A percentile compares a stretch with the other conserved stretches of the same genome.
phyloP scores from a whole-genome alignment of 2,888 invertebrate genomes.

The Amaurobius ferox region DNA sequence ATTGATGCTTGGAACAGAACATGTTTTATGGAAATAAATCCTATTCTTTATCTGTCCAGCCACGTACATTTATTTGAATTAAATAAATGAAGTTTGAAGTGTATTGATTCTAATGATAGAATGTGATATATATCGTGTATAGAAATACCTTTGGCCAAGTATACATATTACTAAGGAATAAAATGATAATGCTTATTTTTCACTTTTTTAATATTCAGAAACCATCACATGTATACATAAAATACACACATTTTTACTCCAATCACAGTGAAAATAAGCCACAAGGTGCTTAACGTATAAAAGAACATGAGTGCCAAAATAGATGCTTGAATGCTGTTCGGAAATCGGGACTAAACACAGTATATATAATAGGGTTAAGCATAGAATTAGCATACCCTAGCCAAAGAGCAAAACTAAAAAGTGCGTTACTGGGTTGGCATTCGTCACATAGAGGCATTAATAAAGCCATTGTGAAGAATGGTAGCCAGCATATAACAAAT shows the following conservation, averaged over 20 bases:
- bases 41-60: no score
- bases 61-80: no score
- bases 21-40: no score
- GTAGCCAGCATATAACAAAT: slow-evolving; percentile 91
- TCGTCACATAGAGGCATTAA: slow-evolving; percentile 86
- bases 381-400: slow-evolving; percentile 94
- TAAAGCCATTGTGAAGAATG: slow-evolving; percentile 94
- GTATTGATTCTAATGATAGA: no score
- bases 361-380: slow-evolving; percentile 86
- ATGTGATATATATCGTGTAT: no score
- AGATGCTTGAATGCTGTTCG: slow-evolving; percentile 92
- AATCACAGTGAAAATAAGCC: slow-evolving; percentile 36
- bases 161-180: no score
- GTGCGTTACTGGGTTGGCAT: slow-evolving; percentile 83
- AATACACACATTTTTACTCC: slow-evolving; percentile 25
- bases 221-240: background rate
- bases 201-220: no score
- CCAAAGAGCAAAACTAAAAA: slow-evolving; percentile 90
- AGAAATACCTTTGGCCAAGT: no score
- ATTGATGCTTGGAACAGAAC: no score
- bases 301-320: slow-evolving; percentile 77
- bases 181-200: no score
- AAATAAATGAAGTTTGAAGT: no score
- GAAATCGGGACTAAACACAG: slow-evolving; percentile 93
- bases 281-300: slow-evolving; percentile 22